A percentile compares a stretch with the other conserved stretches of the same genome.
Evolutionary conservation across 2,797 vertebrate genomes (phyloP).

Genomic region (Lacerta viridis): DNA sequence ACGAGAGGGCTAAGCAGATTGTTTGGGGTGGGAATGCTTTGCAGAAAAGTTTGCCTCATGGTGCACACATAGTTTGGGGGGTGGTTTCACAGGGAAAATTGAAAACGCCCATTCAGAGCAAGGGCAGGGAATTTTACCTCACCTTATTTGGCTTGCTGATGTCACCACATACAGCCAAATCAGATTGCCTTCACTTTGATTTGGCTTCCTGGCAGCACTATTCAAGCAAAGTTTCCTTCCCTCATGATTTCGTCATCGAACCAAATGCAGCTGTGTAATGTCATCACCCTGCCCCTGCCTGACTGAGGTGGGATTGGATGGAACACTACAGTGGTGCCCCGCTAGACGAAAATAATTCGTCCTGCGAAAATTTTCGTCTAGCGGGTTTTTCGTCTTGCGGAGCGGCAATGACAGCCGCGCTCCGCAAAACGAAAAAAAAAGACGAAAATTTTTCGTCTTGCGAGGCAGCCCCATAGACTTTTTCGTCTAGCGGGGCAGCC

Average conservation of each 20-base stretch:
- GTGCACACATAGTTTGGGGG: background rate
- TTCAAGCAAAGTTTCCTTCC: background rate
- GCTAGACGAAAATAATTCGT: too few relatives aligned
- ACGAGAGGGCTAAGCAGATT: background rate
- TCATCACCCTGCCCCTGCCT: too few relatives aligned
- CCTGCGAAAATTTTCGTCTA: too few relatives aligned
- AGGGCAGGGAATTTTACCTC: background rate
- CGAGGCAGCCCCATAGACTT: too few relatives aligned
- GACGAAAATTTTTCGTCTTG: too few relatives aligned
- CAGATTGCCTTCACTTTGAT: too few relatives aligned
- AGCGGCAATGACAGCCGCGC: too few relatives aligned
- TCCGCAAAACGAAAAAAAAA: too few relatives aligned
- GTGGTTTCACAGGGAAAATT: background rate
- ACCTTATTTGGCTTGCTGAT: background rate
- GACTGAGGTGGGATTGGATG: background rate
- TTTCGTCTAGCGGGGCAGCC: too few relatives aligned
- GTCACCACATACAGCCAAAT: background rate
- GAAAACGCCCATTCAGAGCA: background rate
- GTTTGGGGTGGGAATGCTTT: background rate
- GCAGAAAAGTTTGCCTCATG: background rate
- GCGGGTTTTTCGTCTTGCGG: too few relatives aligned
- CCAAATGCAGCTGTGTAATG: background rate
- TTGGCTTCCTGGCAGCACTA: background rate
- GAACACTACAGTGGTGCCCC: too few relatives aligned
- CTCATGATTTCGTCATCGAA: background rate